These are phyloP conservation scores for Myanophis thanlyinensis DNA, from an alignment of 2,113 vertebrate genomes.

Conservation along the genomic window DNA sequence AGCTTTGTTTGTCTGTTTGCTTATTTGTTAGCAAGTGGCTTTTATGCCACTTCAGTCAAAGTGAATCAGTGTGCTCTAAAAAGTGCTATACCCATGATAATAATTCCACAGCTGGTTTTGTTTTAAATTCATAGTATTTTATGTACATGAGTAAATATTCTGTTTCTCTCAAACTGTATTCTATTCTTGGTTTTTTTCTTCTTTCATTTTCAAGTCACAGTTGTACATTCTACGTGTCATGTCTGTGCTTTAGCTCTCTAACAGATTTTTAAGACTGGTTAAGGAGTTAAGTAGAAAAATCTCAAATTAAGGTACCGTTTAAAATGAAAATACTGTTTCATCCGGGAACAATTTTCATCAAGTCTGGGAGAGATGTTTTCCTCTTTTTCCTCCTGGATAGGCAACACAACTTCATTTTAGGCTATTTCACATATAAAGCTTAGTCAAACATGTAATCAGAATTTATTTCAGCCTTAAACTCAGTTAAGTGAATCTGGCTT, in stretches of 20 bases:
- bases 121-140: slow-evolving; percentile 19
- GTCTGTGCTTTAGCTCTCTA: not conserved
- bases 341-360: not conserved
- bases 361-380: not conserved
- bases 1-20: not conserved
- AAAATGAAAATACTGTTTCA: not conserved
- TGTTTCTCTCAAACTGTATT: not conserved
- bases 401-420: not conserved
- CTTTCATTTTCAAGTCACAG: not conserved
- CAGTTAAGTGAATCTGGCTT: not conserved
- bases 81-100: not conserved
- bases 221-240: not conserved
- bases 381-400: not conserved
- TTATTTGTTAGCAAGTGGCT: not conserved
- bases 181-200: not conserved
- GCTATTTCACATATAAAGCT: not conserved
- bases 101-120: not conserved
- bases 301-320: not conserved
- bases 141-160: slow-evolving; percentile 2
- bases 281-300: not conserved
- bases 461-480: not conserved
- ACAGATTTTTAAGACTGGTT: not conserved
- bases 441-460: not conserved
- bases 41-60: not conserved
- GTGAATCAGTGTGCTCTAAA: not conserved